These are phyloP conservation scores for Xerus inauris DNA, from an alignment of 2,113 vertebrate genomes.

Conservation along the genomic window DNA sequence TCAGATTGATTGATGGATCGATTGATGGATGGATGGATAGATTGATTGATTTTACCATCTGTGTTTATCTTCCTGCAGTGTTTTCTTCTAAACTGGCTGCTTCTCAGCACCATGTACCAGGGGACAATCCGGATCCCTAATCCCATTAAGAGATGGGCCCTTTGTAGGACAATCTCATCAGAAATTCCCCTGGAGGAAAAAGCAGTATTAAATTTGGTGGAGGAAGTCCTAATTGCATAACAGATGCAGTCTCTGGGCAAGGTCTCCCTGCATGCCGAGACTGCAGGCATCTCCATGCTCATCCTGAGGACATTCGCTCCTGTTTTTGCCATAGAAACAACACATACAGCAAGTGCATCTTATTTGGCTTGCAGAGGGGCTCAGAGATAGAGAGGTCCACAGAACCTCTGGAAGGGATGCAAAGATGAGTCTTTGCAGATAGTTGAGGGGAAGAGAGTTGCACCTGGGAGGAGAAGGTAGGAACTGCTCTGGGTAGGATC, in stretches of 20 bases:
- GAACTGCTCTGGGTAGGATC: not conserved
- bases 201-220: conserved; percentile 60
- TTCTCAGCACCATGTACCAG: not conserved
- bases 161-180: conserved; percentile 65
- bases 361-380: not conserved
- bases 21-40: too few species aligned
- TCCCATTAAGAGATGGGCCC: conserved; percentile 61
- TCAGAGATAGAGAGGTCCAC: not conserved
- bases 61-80: not conserved
- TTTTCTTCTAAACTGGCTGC: conserved; percentile 33
- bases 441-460: not conserved
- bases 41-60: not conserved
- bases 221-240: conserved; percentile 50
- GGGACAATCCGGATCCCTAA: conserved; percentile 52
- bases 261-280: not conserved
- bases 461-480: not conserved
- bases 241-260: not conserved
- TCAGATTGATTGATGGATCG: too few species aligned
- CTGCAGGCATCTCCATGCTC: not conserved
- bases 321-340: not conserved
- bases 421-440: not conserved
- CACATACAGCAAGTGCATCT: not conserved
- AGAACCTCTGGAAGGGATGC: not conserved
- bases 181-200: conserved; percentile 69
- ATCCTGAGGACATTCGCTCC: not conserved